Evolutionary conservation across 2,113 vertebrate genomes (phyloP), one percentile per base, ranked within the genome.

Genomic region (Myxocyprinus asiaticus): DNA sequence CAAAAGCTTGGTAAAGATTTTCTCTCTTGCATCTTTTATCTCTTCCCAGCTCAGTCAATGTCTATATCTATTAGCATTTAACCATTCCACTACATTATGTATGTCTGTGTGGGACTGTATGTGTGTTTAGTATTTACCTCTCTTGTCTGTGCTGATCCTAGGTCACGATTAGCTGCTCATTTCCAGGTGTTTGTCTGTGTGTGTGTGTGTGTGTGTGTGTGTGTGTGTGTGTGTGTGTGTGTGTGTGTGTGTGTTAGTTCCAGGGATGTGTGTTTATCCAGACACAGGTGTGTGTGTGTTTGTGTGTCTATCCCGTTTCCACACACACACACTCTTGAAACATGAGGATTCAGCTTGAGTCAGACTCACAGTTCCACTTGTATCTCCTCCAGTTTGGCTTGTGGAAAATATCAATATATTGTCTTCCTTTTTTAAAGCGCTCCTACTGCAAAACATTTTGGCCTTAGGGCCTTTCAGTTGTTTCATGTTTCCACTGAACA

Each of bases 61-160:
- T 47, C 43, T n/a, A 59, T 33, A 44, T 74, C 44, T 56, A 74
- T 74, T 62, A 75, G 58, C 50, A 45, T 63, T 63, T 6, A 55
- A 76, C 14, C 73, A 53, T 7, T 74, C 17, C 47, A 15, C 12
- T n/a, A 55, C 7, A 58, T 61, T 42, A 47, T 56, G 47, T 62
- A 3, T 42, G 64, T 7, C 73, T 51, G 14, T 73, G 9, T 17
- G 9, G 15, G 12, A 51, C 7, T 66, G 7, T 48, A 61, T 65
- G 50, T 53, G 50, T 76, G 17, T 53, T 42, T 15, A 11, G 14
- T 51, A 9, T 62, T 80, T 85, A 85, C 83, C 81, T 85, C 82
- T n/a, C 62, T n/a, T 80, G 81, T 85, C 83, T 80, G 83, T 85
- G 81, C 66, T 62, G 47, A 70, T 69, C 50, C 22, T 63, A 77